These are phyloP conservation scores for Phocides pigmalion DNA, from an alignment of 1,140 invertebrate genomes.

Conservation along the genomic window DNA sequence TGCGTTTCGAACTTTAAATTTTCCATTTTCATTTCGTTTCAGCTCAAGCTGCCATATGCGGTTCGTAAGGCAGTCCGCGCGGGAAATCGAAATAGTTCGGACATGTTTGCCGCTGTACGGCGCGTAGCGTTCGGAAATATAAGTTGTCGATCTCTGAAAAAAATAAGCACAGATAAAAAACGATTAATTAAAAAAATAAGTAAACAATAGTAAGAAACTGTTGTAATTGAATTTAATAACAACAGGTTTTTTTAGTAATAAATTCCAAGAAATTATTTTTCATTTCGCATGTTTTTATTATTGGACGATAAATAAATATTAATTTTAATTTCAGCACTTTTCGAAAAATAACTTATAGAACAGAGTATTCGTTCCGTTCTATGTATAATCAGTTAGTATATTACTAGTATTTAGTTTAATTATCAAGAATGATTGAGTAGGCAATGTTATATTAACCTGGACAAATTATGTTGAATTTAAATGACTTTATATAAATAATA, in stretches of 20 bases:
- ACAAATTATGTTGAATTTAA: not conserved
- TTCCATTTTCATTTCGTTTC: conserved; percentile 4
- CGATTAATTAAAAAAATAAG: not conserved
- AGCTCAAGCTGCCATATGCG: not conserved
- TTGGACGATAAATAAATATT: too few species aligned
- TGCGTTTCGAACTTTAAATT: not conserved
- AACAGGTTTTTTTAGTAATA: too few species aligned
- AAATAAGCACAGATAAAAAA: not conserved
- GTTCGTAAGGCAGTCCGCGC: conserved; percentile 37
- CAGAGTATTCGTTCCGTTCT: too few species aligned
- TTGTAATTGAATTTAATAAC: too few species aligned
- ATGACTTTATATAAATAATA: not conserved
- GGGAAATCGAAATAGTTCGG: conserved; percentile 34
- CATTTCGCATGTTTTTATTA: too few species aligned
- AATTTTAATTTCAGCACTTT: too few species aligned
- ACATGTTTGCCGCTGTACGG: conserved; percentile 27
- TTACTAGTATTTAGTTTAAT: too few species aligned
- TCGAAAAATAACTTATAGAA: too few species aligned
- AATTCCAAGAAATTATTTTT: too few species aligned
- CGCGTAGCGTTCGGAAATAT: not conserved
- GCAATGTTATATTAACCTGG: too few species aligned
- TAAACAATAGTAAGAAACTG: not conserved
- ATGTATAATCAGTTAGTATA: too few species aligned
- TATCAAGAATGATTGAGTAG: too few species aligned
- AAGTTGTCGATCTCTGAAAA: conserved; percentile 2